Evolutionary conservation across 2,797 vertebrate species (phyloP).

Genomic region (Protosalanx chinensis): DNA sequence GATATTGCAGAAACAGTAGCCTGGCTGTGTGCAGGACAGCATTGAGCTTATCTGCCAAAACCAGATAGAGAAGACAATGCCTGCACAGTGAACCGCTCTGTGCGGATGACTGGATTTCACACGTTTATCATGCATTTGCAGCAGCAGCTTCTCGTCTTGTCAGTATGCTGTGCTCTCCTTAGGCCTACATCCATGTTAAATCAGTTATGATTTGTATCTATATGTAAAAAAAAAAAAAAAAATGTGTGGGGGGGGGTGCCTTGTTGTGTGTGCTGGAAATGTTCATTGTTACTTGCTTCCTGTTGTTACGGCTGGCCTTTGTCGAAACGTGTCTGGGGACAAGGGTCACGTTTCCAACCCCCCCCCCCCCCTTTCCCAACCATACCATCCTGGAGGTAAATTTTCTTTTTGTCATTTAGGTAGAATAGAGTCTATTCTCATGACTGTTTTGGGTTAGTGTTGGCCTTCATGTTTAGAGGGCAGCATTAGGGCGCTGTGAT

Average conservation of each 20-base stretch:
- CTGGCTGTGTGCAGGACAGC: too few relatives aligned
- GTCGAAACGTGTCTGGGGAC: constrained; percentile 33
- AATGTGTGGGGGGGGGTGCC: constrained; percentile 29
- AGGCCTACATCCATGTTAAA: not conserved
- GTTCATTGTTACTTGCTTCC: constrained; percentile 70
- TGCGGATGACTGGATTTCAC: too few relatives aligned
- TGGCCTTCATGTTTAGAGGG: not conserved
- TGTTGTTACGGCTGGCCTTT: constrained; percentile 58
- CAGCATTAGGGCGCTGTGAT: too few relatives aligned
- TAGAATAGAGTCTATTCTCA: not conserved
- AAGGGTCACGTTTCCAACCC: constrained; percentile 17
- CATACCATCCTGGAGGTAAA: too few relatives aligned
- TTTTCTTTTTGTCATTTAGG: too few relatives aligned
- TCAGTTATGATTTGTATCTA: not conserved
- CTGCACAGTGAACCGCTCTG: too few relatives aligned
- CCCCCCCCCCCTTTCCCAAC: too few relatives aligned
- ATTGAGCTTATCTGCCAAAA: not conserved
- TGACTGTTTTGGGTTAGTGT: not conserved
- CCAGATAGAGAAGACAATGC: too few relatives aligned
- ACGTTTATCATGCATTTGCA: too few relatives aligned
- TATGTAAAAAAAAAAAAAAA: constrained; percentile 7
- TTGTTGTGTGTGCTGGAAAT: constrained; percentile 16
- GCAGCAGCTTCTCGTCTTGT: too few relatives aligned
- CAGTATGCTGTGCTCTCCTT: too few relatives aligned
- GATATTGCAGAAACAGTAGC: too few relatives aligned